phyloP scores from a whole-genome alignment of 2,113 vertebrate species.

The Macaca fascicularis region DNA sequence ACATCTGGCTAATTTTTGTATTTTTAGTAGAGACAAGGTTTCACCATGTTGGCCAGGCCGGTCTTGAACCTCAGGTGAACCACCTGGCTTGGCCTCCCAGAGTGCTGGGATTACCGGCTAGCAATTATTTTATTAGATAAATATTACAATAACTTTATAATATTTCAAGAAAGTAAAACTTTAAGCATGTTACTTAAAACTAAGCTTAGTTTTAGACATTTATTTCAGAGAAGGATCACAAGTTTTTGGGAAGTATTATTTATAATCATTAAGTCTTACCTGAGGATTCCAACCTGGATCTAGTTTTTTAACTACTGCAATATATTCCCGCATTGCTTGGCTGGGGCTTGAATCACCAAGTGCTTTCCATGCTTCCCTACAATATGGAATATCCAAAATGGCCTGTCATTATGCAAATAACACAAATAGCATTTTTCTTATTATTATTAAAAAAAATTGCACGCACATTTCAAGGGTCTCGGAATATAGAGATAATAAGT shows the following conservation, averaged over 20 bases:
- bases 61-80: too few species aligned
- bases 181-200: neutral
- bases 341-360: conserved; percentile 91
- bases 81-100: too few species aligned
- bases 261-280: conserved; percentile 82
- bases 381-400: conserved; percentile 62
- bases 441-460: neutral
- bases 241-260: neutral
- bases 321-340: conserved; percentile 96
- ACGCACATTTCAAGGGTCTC: neutral
- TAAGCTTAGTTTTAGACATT: conserved; percentile 16
- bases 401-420: neutral
- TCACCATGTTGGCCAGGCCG: too few species aligned
- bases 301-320: conserved; percentile 91
- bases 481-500: neutral
- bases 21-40: too few species aligned
- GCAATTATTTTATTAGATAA: neutral
- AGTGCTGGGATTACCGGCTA: too few species aligned
- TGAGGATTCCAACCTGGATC: conserved; percentile 93
- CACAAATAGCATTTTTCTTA: neutral
- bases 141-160: neutral
- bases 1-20: too few species aligned
- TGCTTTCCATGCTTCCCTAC: conserved; percentile 97
- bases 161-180: conserved; percentile 45
- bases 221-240: neutral